Evolutionary conservation across 2,888 invertebrate species (phyloP), one percentile per base, ranked within the genome.

Genomic region (Hydriomena furcata): DNA sequence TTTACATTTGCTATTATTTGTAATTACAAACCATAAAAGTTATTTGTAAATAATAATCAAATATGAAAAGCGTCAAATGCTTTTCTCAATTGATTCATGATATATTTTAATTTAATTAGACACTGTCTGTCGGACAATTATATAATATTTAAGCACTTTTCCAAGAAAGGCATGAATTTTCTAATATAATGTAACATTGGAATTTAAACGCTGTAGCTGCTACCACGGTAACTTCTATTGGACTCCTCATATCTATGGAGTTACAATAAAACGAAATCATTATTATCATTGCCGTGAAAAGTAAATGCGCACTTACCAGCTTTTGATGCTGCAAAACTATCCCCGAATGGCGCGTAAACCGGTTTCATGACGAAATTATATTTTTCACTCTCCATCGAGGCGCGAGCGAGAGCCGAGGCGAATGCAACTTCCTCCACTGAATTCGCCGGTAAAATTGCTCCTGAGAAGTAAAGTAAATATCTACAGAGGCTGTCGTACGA

Each of bases 381-480:
- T 21, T 71, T 78, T 43, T 85, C 76, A 32, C 87, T 89, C 48
- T 87, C 86, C 81, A 88, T 86, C 0, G 87, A 84, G 1, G 87
- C 86, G 24, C 87, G 67, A 0, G 80, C 73, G 0, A 89, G 69
- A 0, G 87, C 76, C 0, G 89, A 82, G 0, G 81, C 76, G 38
- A 88, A 89, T 0, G 89, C 84, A 7, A 88, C 82, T 56, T 89
- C 89, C 1, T 82, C 64, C 1, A 88, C 80, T 0, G 87, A 82
- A 38, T 84, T 79, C 1, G 79, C 79, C 7, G 87, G 86, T 46
- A 89, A 75, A 60, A 89, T 83, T n/a, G 80, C 86, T 34, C 89
- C 88, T 89, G 61, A 13, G 58, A 56, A 30, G n/a, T 7, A n/a
- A n/a, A n/a, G n/a, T n/a, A n/a, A n/a, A n/a, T n/a, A n/a, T n/a